A percentile compares a stretch with the other conserved stretches of the same genome.
Evolutionary conservation across 2,888 invertebrate genomes (phyloP).

Genomic region (Muschampia plurimacula): DNA sequence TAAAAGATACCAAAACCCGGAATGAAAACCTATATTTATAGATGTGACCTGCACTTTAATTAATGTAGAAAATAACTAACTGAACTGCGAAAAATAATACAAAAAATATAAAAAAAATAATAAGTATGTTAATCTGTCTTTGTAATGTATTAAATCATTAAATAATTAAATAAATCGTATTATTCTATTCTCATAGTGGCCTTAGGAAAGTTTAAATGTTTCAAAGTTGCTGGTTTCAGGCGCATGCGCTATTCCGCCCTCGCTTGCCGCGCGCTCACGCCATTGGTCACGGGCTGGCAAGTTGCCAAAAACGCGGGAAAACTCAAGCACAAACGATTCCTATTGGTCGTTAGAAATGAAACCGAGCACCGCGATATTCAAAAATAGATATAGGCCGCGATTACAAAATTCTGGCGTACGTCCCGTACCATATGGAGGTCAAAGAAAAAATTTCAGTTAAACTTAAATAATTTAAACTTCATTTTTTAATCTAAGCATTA

Average conservation of each 20-base stretch:
- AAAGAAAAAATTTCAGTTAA: constrained; percentile 21
- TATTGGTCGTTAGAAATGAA: constrained; percentile 74
- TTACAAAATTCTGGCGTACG: constrained; percentile 56
- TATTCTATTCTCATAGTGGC: too few relatives aligned
- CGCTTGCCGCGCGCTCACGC: constrained; percentile 65
- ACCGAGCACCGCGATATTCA: constrained; percentile 84
- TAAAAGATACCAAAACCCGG: too few relatives aligned
- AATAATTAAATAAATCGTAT: too few relatives aligned
- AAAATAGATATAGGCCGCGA: constrained; percentile 75
- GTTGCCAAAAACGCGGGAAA: constrained; percentile 80
- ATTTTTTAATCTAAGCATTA: constrained; percentile 9
- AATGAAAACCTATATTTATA: too few relatives aligned
- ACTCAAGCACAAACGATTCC: constrained; percentile 61
- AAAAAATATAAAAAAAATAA: too few relatives aligned
- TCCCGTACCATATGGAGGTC: constrained; percentile 35
- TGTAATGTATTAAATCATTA: background rate
- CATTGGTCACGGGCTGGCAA: constrained; percentile 75
- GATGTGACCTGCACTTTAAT: too few relatives aligned
- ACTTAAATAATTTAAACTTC: background rate
- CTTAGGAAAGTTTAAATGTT: constrained; percentile 6
- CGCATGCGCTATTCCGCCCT: constrained; percentile 65
- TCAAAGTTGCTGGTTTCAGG: constrained; percentile 29
- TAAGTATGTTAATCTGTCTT: background rate
- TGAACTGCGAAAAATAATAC: background rate
- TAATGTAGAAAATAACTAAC: too few relatives aligned